Percentiles rank a stretch among this genome's conserved stretches.
Evolutionary conservation across 2,113 vertebrate genomes (phyloP).

Genomic region (Etheostoma cragini): DNA sequence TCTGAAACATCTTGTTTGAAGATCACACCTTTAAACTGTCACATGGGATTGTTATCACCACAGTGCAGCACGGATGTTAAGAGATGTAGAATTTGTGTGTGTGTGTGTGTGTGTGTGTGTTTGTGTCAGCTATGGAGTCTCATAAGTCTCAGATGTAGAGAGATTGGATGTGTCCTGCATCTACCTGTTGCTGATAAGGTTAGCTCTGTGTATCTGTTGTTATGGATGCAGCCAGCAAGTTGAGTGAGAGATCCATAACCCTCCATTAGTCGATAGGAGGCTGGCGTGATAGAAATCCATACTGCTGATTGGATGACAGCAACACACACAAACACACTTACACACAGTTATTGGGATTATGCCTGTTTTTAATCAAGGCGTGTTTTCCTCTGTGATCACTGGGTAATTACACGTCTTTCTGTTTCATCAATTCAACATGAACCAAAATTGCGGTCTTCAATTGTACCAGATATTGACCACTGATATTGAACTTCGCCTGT

Average conservation of each 20-base stretch:
- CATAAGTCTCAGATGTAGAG: too few species aligned
- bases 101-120: background rate
- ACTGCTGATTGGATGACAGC: conserved; percentile 47
- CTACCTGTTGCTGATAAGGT: conserved; percentile 22
- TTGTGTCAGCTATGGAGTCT: too few species aligned
- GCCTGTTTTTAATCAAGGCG: conserved; percentile 51
- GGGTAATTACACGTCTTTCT: conserved; percentile 61
- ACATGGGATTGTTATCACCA: conserved; percentile 5
- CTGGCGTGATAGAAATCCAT: conserved; percentile 42
- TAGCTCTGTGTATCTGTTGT: conserved; percentile 9
- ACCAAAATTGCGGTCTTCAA: conserved; percentile 27
- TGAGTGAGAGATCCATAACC: conserved; percentile 40
- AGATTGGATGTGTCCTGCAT: background rate
- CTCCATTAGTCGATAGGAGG: conserved; percentile 24
- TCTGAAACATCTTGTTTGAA: conserved; percentile 17
- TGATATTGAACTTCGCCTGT: background rate
- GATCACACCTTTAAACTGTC: conserved; percentile 31
- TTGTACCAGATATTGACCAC: conserved; percentile 34
- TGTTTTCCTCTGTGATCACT: conserved; percentile 65
- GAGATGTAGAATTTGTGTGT: conserved; percentile 15
- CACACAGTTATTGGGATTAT: conserved; percentile 42
- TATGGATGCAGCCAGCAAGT: conserved; percentile 25
- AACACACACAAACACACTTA: conserved; percentile 30
- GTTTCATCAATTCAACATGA: conserved; percentile 74
- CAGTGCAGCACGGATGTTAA: background rate